Conservation (phyloP, 2,888 invertebrate genomes). For the Callyntrura sp. region DNA sequence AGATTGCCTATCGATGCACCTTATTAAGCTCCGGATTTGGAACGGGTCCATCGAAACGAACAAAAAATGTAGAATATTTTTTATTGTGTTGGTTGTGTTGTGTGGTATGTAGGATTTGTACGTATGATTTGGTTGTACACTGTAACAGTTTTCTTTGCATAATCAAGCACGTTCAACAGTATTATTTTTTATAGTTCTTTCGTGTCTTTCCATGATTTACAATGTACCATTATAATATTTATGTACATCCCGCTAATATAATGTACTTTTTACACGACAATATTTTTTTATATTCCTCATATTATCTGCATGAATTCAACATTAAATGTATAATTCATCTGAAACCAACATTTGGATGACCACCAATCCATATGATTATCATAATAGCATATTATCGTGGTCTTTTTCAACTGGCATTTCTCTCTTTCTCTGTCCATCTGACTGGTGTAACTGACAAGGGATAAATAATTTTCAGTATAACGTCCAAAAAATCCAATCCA, state of each 20-base stretch:
- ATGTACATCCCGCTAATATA: not conserved
- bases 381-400: slow-evolving; percentile 66
- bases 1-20: slow-evolving; percentile 13
- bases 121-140: not conserved
- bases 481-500: slow-evolving; percentile 18
- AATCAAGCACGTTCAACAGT: slow-evolving; percentile 35
- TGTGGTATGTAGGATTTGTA: too few species aligned
- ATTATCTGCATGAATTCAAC: slow-evolving; percentile 24
- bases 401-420: not conserved
- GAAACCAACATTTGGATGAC: slow-evolving; percentile 33
- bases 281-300: not conserved
- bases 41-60: slow-evolving; percentile 60
- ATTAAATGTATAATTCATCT: slow-evolving; percentile 34
- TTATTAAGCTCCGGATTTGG: slow-evolving; percentile 67
- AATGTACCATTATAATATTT: slow-evolving; percentile 45
- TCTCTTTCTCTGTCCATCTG: not conserved
- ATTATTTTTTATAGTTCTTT: slow-evolving; percentile 62
- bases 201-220: slow-evolving; percentile 66
- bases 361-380: slow-evolving; percentile 61
- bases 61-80: not conserved
- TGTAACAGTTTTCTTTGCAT: slow-evolving; percentile 19
- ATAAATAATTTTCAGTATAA: not conserved
- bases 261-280: slow-evolving; percentile 9
- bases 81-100: slow-evolving; percentile 3
- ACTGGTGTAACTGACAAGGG: slow-evolving; percentile 9